Conservation (phyloP, 2,113 vertebrate species). For the Seriola dumerili region DNA sequence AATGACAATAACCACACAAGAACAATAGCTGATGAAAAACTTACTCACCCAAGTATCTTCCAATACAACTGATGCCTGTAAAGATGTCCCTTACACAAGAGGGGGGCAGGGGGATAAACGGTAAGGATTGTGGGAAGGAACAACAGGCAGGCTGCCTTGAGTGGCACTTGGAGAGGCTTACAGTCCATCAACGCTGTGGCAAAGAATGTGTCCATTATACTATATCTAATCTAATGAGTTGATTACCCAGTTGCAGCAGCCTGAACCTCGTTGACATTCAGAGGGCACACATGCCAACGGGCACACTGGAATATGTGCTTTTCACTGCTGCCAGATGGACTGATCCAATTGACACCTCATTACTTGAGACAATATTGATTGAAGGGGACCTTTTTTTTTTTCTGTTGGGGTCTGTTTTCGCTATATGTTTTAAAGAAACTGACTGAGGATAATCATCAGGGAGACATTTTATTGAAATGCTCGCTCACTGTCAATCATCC, state of each 20-base stretch:
- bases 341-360: constrained; percentile 72
- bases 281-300: constrained; percentile 48
- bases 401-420: constrained; percentile 23
- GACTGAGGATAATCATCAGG: constrained; percentile 38
- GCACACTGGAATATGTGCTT: constrained; percentile 28
- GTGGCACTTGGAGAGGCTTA: constrained; percentile 16
- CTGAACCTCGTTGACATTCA: constrained; percentile 64
- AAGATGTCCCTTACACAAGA: background rate
- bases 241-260: constrained; percentile 52
- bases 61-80: background rate
- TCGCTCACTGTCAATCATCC: constrained; percentile 50
- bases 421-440: background rate
- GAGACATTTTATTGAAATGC: constrained; percentile 26
- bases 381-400: constrained; percentile 8
- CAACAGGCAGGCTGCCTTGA: constrained; percentile 6
- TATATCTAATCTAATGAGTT: constrained; percentile 59
- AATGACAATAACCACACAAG: too few relatives aligned
- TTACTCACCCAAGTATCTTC: background rate
- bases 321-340: constrained; percentile 62
- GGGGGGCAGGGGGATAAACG: background rate
- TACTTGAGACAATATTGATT: constrained; percentile 71
- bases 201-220: constrained; percentile 53
- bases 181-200: constrained; percentile 24
- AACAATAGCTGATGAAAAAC: too few relatives aligned
- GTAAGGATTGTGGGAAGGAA: background rate